Percentiles rank a stretch among this genome's conserved stretches.
Conservation (phyloP, 2,797 vertebrate genomes). For the Premnoplex brunnescens region DNA sequence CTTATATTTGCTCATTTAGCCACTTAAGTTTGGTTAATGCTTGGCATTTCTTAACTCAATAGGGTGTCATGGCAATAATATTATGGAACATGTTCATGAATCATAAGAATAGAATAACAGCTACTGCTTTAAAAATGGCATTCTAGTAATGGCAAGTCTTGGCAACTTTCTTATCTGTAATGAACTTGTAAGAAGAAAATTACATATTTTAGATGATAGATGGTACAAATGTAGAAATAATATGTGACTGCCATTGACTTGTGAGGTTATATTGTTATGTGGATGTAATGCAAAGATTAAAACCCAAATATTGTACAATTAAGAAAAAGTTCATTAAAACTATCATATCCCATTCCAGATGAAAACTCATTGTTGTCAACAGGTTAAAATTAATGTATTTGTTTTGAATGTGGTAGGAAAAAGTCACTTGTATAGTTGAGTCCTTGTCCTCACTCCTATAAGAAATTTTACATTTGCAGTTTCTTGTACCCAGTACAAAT, state of each 20-base stretch:
- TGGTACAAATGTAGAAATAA: not conserved
- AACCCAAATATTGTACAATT: not conserved
- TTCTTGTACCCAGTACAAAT: not conserved
- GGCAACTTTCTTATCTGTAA: not conserved
- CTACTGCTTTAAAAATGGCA: not conserved
- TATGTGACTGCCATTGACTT: not conserved
- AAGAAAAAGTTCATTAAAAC: not conserved
- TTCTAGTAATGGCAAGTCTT: not conserved
- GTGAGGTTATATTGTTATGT: not conserved
- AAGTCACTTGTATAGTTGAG: not conserved
- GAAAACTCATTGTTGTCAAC: not conserved
- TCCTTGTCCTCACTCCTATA: not conserved
- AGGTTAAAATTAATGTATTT: not conserved
- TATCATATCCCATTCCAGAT: not conserved
- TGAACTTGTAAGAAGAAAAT: not conserved
- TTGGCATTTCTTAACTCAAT: not conserved
- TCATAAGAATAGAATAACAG: not conserved
- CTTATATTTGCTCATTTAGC: not conserved
- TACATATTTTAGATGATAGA: not conserved
- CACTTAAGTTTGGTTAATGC: not conserved
- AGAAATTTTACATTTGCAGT: not conserved
- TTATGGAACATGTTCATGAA: not conserved
- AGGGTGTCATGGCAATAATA: not conserved
- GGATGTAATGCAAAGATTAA: not conserved
- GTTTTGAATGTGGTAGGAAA: not conserved